Conservation (phyloP, 2,797 vertebrate species). For the Aratinga solstitialis region DNA sequence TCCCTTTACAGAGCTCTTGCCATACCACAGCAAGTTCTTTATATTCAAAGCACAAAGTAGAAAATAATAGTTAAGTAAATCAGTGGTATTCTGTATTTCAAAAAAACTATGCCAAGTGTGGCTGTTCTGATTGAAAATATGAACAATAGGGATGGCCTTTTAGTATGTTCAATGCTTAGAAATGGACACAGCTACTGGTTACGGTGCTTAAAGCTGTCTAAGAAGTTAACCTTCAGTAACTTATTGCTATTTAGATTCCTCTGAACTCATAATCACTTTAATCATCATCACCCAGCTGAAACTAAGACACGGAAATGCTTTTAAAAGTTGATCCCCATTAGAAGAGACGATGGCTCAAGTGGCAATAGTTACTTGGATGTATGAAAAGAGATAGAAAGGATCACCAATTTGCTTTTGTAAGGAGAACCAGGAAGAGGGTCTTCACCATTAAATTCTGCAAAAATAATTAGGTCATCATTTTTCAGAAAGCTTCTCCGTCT, state of each 20-base stretch:
- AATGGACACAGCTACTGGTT: neutral
- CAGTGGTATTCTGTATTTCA: neutral
- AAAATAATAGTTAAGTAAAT: neutral
- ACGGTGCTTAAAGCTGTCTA: neutral
- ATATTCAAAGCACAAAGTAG: neutral
- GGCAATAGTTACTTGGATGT: neutral
- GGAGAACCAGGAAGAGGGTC: neutral
- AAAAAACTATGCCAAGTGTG: neutral
- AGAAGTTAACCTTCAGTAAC: neutral
- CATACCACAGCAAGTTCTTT: neutral
- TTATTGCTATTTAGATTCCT: neutral
- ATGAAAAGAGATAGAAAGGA: neutral
- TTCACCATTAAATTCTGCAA: constrained; percentile 85
- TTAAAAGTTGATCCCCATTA: neutral
- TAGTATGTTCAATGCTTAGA: neutral
- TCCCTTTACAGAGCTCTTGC: neutral
- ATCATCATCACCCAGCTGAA: neutral
- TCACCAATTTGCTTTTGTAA: neutral
- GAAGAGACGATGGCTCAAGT: neutral
- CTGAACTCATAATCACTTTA: neutral
- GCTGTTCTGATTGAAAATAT: neutral
- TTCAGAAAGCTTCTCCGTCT: constrained; percentile 83
- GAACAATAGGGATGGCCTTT: neutral
- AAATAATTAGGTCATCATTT: constrained; percentile 88
- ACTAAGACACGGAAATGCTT: neutral